Conservation (phyloP, 2,888 invertebrate genomes). For the Alloscopus bannaensis region DNA sequence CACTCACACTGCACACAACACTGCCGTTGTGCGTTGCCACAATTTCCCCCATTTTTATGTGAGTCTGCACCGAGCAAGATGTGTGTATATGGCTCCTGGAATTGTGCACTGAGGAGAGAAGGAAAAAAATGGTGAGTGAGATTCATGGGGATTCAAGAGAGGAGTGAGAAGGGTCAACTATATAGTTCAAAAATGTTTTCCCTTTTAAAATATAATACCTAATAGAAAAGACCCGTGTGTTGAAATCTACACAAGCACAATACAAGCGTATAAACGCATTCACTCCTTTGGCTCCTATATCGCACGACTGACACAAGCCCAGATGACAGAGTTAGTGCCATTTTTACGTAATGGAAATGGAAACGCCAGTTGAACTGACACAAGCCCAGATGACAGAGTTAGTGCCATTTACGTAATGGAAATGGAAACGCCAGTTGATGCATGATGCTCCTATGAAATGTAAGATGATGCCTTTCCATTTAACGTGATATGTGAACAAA, state of each 20-base stretch:
- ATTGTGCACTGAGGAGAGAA: neutral
- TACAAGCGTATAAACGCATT: too few species aligned
- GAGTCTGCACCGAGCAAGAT: neutral
- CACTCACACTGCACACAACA: constrained; percentile 29
- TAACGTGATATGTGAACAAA: constrained; percentile 49
- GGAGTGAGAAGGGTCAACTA: constrained; percentile 40
- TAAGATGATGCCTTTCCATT: constrained; percentile 38
- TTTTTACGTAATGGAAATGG: constrained; percentile 55
- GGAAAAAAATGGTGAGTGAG: constrained; percentile 18
- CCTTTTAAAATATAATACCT: constrained; percentile 27
- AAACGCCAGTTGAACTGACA: constrained; percentile 50
- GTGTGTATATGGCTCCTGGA: neutral
- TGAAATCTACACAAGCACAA: too few species aligned
- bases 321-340: constrained; percentile 49
- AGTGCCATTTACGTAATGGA: constrained; percentile 48
- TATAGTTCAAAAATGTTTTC: constrained; percentile 14
- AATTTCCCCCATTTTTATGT: constrained; percentile 20
- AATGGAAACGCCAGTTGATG: constrained; percentile 53
- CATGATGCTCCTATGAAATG: constrained; percentile 24
- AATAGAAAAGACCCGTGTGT: too few species aligned
- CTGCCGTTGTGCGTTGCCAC: constrained; percentile 21
- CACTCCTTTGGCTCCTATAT: too few species aligned
- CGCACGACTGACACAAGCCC: constrained; percentile 42
- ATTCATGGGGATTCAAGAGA: constrained; percentile 15
- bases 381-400: constrained; percentile 51